Evolutionary conservation across 2,888 invertebrate genomes (phyloP).

Genomic region (Microplitis manilae): DNA sequence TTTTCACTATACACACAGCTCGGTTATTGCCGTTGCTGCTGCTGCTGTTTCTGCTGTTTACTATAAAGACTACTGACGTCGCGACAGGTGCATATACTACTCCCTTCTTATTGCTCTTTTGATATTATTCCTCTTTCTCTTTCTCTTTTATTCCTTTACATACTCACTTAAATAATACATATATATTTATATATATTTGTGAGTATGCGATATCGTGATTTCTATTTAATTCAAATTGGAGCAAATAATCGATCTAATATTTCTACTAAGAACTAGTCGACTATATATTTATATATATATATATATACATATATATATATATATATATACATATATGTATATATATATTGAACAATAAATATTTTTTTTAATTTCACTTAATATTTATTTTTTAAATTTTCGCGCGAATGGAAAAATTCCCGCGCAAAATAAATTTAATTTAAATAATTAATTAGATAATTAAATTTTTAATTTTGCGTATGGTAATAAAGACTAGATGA

Average conservation of each 20-base stretch:
- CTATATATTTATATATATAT: neutral
- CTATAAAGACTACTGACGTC: neutral
- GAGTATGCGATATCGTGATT: neutral
- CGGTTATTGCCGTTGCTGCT: neutral
- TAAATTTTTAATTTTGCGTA: too few relatives aligned
- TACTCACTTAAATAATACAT: neutral
- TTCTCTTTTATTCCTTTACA: neutral
- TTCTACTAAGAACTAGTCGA: neutral
- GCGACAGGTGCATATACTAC: slow-evolving; percentile 1
- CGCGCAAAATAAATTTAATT: too few relatives aligned
- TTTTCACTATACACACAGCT: neutral
- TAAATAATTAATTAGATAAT: too few relatives aligned
- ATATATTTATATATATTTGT: neutral
- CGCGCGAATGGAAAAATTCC: too few relatives aligned
- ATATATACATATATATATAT: too few relatives aligned
- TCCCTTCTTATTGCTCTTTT: neutral
- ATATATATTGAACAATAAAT: too few relatives aligned
- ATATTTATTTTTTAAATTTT: too few relatives aligned
- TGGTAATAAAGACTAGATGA: too few relatives aligned
- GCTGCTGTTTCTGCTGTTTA: neutral
- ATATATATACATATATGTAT: too few relatives aligned
- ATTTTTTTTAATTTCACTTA: too few relatives aligned
- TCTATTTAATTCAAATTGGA: neutral
- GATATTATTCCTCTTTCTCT: neutral
- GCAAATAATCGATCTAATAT: neutral